Base-by-base conservation (phyloP, 2,113 vertebrate genomes). In the Sinocyclocheilus anophthalmus region DNA sequence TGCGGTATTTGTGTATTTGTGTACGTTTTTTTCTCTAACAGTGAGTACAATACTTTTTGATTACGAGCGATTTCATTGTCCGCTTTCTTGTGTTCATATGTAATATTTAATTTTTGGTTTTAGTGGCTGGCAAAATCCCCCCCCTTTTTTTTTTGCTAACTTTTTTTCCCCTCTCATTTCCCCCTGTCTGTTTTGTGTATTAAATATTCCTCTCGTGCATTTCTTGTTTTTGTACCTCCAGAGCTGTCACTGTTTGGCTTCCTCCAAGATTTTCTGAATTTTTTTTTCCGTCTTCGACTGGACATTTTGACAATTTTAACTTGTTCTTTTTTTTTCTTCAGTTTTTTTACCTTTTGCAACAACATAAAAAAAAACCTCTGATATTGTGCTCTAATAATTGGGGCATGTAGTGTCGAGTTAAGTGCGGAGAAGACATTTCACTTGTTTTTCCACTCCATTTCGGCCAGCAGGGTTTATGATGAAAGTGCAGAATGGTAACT, bases 401-500 rank as follows among this genome's bases (percentile, higher is more conserved):
- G 7, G 42, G 42, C 42, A 42, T 42, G 42, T 80, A 45, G n/a
- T 91, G 85, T 89, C 92, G 90, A 92, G 73, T 90, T 87, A 84
- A 87, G 83, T 87, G 85, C 63, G 88, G 83, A 85, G 78, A 91
- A 48, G 90, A 87, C 84, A 85, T 81, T 79, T 89, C 76, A 75
- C 90, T 91, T 48, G 90, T 90, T 45, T 88, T 59, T 88, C 88
- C 87, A 88, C 86, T 93, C 88, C 12, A 86, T 55, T 85, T 91
- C 90, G 90, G 84, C 90, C 89, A 85, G 90, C 90, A 89, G 91
- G 92, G 92, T 94, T 95, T 95, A 95, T 94, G 93, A 95, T 95
- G 94, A 93, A 90, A 95, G 91, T 94, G 91, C 91, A 91, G 93
- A 94, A 95, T 95, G 95, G 95, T 95, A 95, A 95, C 90, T 95